Evolutionary conservation across 1,140 invertebrate genomes (phyloP).

Genomic region (Penaeus vannamei): DNA sequence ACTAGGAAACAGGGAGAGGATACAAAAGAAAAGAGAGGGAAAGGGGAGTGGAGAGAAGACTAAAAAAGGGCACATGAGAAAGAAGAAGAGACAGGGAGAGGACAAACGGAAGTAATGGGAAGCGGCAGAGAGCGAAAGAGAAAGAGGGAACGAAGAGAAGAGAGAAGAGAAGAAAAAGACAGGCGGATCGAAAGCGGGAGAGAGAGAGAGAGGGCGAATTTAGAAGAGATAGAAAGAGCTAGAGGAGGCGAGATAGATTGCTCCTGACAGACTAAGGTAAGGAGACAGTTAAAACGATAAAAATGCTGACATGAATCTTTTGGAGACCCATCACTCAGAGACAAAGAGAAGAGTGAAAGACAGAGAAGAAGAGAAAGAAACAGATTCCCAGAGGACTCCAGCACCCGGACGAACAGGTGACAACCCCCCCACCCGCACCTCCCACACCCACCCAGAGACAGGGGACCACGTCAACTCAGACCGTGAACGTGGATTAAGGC

Average conservation of each 20-base stretch:
- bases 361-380: too few relatives aligned
- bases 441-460: too few relatives aligned
- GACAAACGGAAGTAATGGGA: background rate
- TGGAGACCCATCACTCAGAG: too few relatives aligned
- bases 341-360: too few relatives aligned
- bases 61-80: background rate
- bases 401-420: too few relatives aligned
- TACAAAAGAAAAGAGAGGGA: background rate
- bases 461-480: too few relatives aligned
- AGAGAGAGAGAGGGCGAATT: background rate
- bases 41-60: background rate
- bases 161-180: background rate
- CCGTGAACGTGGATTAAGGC: too few relatives aligned
- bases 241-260: background rate
- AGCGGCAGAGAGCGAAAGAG: background rate
- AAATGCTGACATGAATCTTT: too few relatives aligned
- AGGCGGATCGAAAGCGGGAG: background rate
- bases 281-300: too few relatives aligned
- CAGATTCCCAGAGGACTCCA: too few relatives aligned
- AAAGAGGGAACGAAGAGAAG: background rate
- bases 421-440: too few relatives aligned
- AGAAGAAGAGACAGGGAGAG: too few relatives aligned
- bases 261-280: background rate
- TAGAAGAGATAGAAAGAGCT: background rate
- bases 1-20: background rate